Base-by-base conservation (phyloP, 2,888 invertebrate genomes). In the Carterocephalus palaemon region DNA sequence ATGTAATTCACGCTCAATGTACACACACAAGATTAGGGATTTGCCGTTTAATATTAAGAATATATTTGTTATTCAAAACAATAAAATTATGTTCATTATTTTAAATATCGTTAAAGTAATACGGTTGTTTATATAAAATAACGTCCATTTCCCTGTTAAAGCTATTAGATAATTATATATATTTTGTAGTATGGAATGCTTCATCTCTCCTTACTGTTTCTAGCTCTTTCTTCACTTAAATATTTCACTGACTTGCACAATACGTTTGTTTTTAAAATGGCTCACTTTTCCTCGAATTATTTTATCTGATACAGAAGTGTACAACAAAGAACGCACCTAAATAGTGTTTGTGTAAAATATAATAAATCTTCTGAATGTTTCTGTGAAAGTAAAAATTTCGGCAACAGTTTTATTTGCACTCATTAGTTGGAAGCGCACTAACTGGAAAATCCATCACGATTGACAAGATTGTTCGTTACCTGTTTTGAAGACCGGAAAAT, bases 121-220 rank as follows among this genome's bases (percentile, higher is more conserved):
- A 70, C 67, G 68, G 64, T 67, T 64, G 28, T 66, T 67, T 70
- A 62, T 51, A 51, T 59, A 64, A 69, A 71, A 49, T 62, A 64
- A 80, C 85, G 86, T 86, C 86, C 85, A 86, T 84, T 82, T 86
- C 85, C 85, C 85, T 86, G 85, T 86, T 86, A 86, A 86, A 84
- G 67, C 86, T 85, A 82, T 82, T 84, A 83, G 81, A 72, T 67
- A 64, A 66, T n/a, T n/a, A n/a, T 67, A 67, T 75, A 68, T 76
- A 75, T 75, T 77, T 73, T 71, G 82, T 86, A 84, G 85, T 67
- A 81, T 84, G 85, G 85, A 86, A 86, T 86, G 86, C 86, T 86
- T 86, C 73, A 75, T 82, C 76, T 80, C 81, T 85, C 75, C 75
- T 83, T 70, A 76, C 80, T 84, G 67, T 81, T 75, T 79, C 75